Evolutionary conservation across 2,113 vertebrate species (phyloP), one percentile per base, ranked within the genome.

Genomic region (Burhinus oedicnemus): DNA sequence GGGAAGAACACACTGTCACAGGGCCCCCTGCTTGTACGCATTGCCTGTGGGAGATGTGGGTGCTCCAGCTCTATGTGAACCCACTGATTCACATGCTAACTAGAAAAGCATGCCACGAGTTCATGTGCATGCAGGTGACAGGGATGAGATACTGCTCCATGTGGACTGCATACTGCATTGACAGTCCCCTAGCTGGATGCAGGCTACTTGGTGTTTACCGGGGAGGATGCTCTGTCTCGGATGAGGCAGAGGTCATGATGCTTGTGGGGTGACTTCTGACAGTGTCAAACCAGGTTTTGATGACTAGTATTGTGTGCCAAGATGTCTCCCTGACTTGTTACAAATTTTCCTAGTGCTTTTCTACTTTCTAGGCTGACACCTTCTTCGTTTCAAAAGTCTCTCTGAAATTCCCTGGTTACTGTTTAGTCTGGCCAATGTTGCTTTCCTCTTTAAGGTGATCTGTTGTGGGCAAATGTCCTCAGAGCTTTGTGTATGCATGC

Each of bases 71-170:
- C 15, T 20, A 0, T 17, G 38, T 34, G 54, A 44, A 23, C 42
- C 57, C 0, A 0, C 15, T 52, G 68, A n/a, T 23, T 69, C 34
- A 65, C 14, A 2, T 6, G 15, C 5, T 22, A 4, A 0, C 25
- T 52, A 32, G 44, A 60, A 61, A 30, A 78, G 36, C 20, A 3
- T 32, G 54, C 54, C 51, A 19, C 0, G 8, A 55, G 27, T 40
- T 70, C 76, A 8, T 0, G 2, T 47, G 29, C 25, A 2, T 12
- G 25, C 40, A 34, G 49, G 54, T 27, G 54, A 2, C 1, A 11
- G 36, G 62, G 34, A 6, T 44, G 55, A 45, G 60, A 2, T 11
- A 0, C 2, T 60, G 76, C 72, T 74, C 34, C 69, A 16, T 40
- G 32, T 5, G 44, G 23, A 15, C 4, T 13, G 18, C 29, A 2